Evolutionary conservation across 2,888 invertebrate species (phyloP).

Genomic region (Amphipoea lucens): DNA sequence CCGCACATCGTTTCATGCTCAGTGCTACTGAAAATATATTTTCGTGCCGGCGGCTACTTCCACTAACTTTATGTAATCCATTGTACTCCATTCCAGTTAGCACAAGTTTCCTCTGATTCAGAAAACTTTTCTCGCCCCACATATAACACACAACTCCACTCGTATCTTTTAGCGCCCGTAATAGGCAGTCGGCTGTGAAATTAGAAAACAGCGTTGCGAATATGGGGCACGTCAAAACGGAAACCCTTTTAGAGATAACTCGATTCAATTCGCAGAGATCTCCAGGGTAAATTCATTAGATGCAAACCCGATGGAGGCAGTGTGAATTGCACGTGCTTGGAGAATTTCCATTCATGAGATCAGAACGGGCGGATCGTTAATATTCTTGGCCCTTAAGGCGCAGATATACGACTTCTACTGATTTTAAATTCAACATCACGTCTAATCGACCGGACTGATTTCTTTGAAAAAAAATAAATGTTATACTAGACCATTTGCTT

Average conservation of each 20-base stretch:
- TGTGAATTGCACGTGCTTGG: conserved; percentile 54
- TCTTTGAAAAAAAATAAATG: no score
- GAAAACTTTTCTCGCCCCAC: conserved; percentile 59
- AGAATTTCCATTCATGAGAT: conserved; percentile 34
- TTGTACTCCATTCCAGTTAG: conserved; percentile 55
- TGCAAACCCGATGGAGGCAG: conserved; percentile 50
- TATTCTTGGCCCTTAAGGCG: conserved; percentile 38
- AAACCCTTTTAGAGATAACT: conserved; percentile 71
- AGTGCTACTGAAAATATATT: conserved; percentile 53
- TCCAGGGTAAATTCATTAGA: conserved; percentile 61
- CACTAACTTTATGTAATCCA: conserved; percentile 48
- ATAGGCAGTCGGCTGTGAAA: conserved; percentile 76
- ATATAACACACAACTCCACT: conserved; percentile 64
- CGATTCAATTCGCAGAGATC: conserved; percentile 66
- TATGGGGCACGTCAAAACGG: conserved; percentile 68
- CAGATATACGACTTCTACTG: no score
- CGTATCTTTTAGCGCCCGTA: conserved; percentile 67
- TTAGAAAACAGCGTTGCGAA: conserved; percentile 75
- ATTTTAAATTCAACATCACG: no score
- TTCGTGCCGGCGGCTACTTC: conserved; percentile 31
- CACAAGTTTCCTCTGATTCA: conserved; percentile 55
- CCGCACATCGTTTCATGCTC: conserved; percentile 62
- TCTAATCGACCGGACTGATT: no score
- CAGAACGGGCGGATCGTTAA: background rate
- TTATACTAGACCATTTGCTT: no score